Evolutionary conservation across 2,888 invertebrate genomes (phyloP).

Genomic region (Rutpela maculata): DNA sequence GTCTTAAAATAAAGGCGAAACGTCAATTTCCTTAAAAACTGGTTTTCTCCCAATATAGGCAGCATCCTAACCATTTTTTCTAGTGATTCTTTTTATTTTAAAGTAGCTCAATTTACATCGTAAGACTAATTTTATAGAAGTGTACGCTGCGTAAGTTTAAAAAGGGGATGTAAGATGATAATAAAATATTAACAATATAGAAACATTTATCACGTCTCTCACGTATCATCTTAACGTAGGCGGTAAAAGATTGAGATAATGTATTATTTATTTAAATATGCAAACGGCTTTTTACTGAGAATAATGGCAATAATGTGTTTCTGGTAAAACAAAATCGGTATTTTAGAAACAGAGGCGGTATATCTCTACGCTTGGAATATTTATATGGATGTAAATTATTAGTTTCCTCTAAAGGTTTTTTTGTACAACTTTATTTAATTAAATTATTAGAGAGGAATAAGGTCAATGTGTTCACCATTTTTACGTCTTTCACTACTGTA

Average conservation of each 20-base stretch:
- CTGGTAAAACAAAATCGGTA: background rate
- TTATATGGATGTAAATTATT: background rate
- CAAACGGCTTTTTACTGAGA: background rate
- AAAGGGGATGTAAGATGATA: background rate
- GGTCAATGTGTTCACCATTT: no score
- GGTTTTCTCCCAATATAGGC: no score
- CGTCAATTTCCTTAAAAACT: no score
- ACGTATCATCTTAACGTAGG: slow-evolving; percentile 30
- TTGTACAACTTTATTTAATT: background rate
- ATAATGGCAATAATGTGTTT: slow-evolving; percentile 8
- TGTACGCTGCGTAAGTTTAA: no score
- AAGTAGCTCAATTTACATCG: no score
- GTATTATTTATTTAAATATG: slow-evolving; percentile 30
- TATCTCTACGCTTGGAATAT: background rate
- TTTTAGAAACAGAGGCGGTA: background rate
- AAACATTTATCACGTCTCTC: slow-evolving; percentile 29
- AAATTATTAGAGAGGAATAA: no score
- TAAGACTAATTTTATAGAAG: no score
- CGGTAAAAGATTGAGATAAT: slow-evolving; percentile 32
- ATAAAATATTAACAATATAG: slow-evolving; percentile 10
- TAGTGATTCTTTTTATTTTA: no score
- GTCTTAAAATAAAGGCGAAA: no score
- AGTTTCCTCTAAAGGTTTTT: background rate
- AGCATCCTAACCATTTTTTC: no score
- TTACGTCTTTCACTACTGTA: no score